Evolutionary conservation across 2,113 vertebrate genomes (phyloP).

Genomic region (Dendropsophus ebraccatus): DNA sequence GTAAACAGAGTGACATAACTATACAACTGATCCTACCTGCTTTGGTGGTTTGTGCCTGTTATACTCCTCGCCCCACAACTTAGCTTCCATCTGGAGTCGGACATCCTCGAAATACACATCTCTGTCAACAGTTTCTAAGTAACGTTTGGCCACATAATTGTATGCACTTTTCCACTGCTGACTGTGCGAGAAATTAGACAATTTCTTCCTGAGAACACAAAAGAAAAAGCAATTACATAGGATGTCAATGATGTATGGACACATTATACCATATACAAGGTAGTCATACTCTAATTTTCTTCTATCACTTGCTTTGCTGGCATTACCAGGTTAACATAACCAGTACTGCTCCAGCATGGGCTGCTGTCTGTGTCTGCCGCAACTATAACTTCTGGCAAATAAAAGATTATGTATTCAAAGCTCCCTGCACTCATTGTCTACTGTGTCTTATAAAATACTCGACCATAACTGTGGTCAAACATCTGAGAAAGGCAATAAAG

Average conservation of each 20-base stretch:
- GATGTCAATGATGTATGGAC: background rate
- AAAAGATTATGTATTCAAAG: too few species aligned
- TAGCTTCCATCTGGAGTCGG: conserved; percentile 95
- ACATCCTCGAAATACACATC: conserved; percentile 96
- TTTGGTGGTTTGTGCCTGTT: conserved; percentile 95
- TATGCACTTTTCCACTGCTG: conserved; percentile 94
- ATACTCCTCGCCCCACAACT: conserved; percentile 97
- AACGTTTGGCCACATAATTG: conserved; percentile 93
- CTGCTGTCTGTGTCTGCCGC: too few species aligned
- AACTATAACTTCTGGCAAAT: too few species aligned
- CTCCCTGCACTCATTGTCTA: too few species aligned
- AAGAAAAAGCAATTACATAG: background rate
- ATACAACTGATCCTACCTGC: conserved; percentile 76
- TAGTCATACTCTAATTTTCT: too few species aligned
- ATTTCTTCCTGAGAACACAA: conserved; percentile 85
- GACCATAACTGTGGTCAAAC: background rate
- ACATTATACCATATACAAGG: background rate
- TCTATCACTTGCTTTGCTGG: too few species aligned
- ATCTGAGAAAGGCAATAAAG: background rate
- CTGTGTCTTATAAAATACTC: too few species aligned
- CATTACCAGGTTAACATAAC: too few species aligned
- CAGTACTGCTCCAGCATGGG: too few species aligned
- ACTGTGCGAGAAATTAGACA: conserved; percentile 93
- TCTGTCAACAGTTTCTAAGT: conserved; percentile 86
- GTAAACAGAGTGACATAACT: background rate